Evolutionary conservation across 2,113 vertebrate species (phyloP).

Genomic region (Mobula hypostoma): DNA sequence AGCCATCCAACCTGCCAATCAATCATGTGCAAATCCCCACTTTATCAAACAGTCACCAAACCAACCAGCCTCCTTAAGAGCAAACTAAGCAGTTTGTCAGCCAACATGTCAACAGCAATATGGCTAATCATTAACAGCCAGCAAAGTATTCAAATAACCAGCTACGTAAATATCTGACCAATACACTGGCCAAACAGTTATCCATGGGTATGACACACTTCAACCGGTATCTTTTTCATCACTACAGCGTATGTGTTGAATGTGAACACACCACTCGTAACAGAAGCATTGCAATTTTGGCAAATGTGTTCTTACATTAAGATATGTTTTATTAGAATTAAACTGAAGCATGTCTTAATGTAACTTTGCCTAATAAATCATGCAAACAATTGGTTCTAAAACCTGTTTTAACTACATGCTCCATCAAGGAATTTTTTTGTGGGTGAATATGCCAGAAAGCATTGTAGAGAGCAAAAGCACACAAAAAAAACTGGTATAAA

Average conservation of each 20-base stretch:
- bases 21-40: not conserved
- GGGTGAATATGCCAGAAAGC: not conserved
- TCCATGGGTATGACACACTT: not conserved
- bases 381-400: not conserved
- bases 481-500: too few relatives aligned
- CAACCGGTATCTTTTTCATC: not conserved
- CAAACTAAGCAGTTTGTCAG: not conserved
- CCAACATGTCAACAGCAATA: not conserved
- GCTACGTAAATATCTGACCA: not conserved
- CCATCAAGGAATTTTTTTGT: not conserved
- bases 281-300: not conserved
- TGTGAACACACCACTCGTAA: not conserved
- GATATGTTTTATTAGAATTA: not conserved
- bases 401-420: not conserved
- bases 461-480: not conserved
- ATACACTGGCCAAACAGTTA: not conserved
- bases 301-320: not conserved
- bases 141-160: not conserved
- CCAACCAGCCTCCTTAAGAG: not conserved
- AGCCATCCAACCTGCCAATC: not conserved
- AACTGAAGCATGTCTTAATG: not conserved
- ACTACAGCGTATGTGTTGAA: not conserved
- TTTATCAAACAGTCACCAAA: not conserved
- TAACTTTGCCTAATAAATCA: not conserved
- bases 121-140: not conserved